These are phyloP conservation scores for Acrobasis suavella DNA, from an alignment of 2,888 invertebrate genomes.

Conservation along the genomic window DNA sequence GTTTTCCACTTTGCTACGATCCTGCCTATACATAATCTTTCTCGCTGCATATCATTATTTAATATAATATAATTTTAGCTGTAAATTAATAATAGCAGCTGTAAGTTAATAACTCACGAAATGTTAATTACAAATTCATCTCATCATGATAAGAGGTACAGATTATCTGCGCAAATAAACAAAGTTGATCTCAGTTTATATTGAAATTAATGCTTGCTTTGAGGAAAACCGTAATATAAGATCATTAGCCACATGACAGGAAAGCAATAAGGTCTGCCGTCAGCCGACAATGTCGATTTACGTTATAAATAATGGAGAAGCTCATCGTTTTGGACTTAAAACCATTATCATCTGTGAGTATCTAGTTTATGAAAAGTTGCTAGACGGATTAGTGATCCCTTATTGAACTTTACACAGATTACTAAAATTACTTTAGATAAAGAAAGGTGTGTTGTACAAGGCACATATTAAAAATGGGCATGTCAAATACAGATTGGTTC, in stretches of 20 bases:
- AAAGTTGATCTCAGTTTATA: constrained; percentile 26
- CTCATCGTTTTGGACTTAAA: background rate
- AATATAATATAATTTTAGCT: too few relatives aligned
- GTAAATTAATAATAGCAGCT: background rate
- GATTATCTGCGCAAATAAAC: constrained; percentile 22
- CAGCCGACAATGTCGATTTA: constrained; percentile 22
- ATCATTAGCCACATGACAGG: constrained; percentile 29
- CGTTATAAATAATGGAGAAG: constrained; percentile 7
- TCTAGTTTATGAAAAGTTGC: background rate
- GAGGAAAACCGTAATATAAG: constrained; percentile 33
- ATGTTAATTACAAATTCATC: background rate
- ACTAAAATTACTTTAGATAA: too few relatives aligned
- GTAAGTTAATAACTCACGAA: background rate
- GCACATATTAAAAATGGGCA: too few relatives aligned
- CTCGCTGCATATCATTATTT: too few relatives aligned
- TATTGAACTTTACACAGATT: too few relatives aligned
- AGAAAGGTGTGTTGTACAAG: too few relatives aligned
- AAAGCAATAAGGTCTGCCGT: constrained; percentile 29
- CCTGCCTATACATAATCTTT: too few relatives aligned
- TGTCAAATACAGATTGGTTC: too few relatives aligned
- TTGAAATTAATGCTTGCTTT: constrained; percentile 33
- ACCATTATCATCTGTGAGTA: background rate
- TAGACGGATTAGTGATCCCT: too few relatives aligned
- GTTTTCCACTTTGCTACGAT: too few relatives aligned
- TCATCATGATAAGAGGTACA: background rate